Evolutionary conservation across 2,888 invertebrate species (phyloP).

Genomic region (Rhamnusium bicolor): DNA sequence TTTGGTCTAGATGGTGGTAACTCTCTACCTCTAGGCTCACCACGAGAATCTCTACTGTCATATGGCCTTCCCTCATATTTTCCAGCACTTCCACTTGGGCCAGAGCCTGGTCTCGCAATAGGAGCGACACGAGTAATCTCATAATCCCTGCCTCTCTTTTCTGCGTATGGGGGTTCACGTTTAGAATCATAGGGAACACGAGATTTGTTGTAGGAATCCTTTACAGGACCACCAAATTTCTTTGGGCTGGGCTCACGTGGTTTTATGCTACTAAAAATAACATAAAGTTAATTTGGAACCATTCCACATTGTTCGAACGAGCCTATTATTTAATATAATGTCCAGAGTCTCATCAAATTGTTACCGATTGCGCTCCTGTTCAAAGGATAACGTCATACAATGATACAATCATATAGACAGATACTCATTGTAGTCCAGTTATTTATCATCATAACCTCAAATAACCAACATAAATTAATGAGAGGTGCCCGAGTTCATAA

Average conservation of each 20-base stretch:
- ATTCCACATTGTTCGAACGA: no score
- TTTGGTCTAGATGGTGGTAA: conserved; percentile 51
- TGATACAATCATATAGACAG: no score
- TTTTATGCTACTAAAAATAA: conserved; percentile 57
- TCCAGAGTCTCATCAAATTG: no score
- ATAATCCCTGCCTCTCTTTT: conserved; percentile 62
- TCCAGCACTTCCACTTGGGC: conserved; percentile 49
- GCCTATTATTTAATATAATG: no score
- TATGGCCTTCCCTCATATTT: conserved; percentile 53
- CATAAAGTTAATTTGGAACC: not conserved
- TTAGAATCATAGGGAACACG: conserved; percentile 60
- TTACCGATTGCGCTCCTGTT: no score
- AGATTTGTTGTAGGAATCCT: conserved; percentile 54
- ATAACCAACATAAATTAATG: no score
- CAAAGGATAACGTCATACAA: no score
- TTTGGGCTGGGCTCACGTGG: conserved; percentile 60
- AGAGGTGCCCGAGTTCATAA: no score
- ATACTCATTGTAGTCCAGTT: no score
- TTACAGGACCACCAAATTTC: conserved; percentile 53
- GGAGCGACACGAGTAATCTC: conserved; percentile 55
- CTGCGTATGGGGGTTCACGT: conserved; percentile 59
- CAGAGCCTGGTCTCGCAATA: conserved; percentile 47
- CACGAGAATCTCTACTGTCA: conserved; percentile 54
- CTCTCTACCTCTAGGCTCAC: conserved; percentile 42
- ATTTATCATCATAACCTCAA: no score